Conservation (phyloP, 2,113 vertebrate species). For the Rhynchomys soricoides region DNA sequence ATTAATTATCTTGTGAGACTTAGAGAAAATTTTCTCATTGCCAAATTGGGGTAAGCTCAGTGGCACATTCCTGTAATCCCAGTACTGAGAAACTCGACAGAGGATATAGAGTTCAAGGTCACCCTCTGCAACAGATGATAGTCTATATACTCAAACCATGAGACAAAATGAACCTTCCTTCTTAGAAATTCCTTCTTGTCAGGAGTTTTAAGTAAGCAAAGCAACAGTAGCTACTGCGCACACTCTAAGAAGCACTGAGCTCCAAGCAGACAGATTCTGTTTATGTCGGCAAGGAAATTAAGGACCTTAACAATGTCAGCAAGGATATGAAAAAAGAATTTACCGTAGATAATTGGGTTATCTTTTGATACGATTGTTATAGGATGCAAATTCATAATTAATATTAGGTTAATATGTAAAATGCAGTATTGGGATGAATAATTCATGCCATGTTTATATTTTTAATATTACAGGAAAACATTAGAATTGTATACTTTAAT, state of each 20-base stretch:
- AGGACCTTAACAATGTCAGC: constrained; percentile 35
- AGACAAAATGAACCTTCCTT: background rate
- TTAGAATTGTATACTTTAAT: constrained; percentile 38
- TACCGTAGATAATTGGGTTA: constrained; percentile 58
- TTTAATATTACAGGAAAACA: constrained; percentile 58
- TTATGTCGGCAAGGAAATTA: constrained; percentile 47
- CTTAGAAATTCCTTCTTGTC: background rate
- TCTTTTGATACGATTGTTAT: constrained; percentile 47
- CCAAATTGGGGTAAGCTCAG: background rate
- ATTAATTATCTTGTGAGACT: background rate
- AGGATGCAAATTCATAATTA: constrained; percentile 64
- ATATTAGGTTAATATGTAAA: constrained; percentile 59
- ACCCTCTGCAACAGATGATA: background rate
- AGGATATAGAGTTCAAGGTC: background rate
- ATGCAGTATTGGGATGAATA: constrained; percentile 57
- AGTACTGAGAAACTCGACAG: background rate
- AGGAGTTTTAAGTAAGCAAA: background rate
- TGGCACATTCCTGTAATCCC: background rate
- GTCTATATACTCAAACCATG: background rate
- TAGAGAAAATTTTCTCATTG: background rate
- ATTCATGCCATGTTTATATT: constrained; percentile 58
- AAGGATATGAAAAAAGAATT: constrained; percentile 60
- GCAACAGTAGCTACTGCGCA: background rate
- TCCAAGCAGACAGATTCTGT: constrained; percentile 41
- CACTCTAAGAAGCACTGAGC: constrained; percentile 6